Conservation (phyloP, 1,140 invertebrate species). For the Plutomurus gul region DNA sequence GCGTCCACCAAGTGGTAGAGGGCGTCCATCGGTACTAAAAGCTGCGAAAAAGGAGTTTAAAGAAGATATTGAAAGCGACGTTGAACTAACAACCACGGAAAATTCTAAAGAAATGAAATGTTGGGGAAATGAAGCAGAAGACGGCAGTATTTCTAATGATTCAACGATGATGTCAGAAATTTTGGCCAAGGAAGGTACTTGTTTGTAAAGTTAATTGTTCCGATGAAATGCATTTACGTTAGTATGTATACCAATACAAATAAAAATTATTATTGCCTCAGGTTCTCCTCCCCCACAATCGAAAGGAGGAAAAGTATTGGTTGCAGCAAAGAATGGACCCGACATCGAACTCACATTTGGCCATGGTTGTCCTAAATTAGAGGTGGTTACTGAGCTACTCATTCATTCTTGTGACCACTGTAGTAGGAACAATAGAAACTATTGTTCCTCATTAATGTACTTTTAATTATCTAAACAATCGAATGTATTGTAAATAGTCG, state of each 20-base stretch:
- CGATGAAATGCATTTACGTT: not conserved
- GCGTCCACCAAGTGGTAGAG: too few species aligned
- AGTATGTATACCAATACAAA: not conserved
- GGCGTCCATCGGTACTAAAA: too few species aligned
- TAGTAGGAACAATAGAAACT: not conserved
- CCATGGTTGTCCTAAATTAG: slow-evolving; percentile 11
- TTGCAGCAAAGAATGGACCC: not conserved
- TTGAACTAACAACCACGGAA: slow-evolving; percentile 1
- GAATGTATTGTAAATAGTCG: slow-evolving; percentile 5
- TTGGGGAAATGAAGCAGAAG: not conserved
- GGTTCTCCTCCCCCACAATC: not conserved
- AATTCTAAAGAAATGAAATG: slow-evolving; percentile 37
- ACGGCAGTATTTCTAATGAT: slow-evolving; percentile 30
- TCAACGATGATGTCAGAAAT: not conserved
- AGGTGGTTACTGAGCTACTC: not conserved
- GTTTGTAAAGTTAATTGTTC: too few species aligned
- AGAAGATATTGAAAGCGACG: not conserved
- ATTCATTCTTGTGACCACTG: not conserved
- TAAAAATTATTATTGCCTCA: not conserved
- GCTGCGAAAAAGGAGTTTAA: too few species aligned
- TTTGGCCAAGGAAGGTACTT: not conserved
- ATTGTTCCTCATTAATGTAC: too few species aligned
- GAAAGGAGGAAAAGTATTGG: slow-evolving; percentile 10
- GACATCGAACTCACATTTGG: slow-evolving; percentile 1
- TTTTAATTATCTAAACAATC: too few species aligned